Conservation (phyloP, 2,888 invertebrate species). For the Syrista parreyssii region DNA sequence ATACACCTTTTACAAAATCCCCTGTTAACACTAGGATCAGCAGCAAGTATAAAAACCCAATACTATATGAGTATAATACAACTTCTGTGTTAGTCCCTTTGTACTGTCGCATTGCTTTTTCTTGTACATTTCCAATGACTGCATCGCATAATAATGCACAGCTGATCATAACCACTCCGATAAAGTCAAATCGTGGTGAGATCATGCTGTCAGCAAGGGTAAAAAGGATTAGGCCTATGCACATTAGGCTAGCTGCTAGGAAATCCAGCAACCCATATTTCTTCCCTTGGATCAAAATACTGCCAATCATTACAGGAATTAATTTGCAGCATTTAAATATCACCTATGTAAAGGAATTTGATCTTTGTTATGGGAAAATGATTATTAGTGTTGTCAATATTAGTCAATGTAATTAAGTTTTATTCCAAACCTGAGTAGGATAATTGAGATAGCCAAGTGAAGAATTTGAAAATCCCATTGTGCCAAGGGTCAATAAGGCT, state of each 20-base stretch:
- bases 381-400: not conserved
- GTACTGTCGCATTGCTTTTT: constrained; percentile 90
- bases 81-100: constrained; percentile 91
- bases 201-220: constrained; percentile 84
- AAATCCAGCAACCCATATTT: constrained; percentile 87
- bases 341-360: constrained; percentile 65
- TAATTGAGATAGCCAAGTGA: constrained; percentile 95
- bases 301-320: constrained; percentile 94
- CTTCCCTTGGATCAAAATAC: constrained; percentile 92
- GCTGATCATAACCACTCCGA: constrained; percentile 82
- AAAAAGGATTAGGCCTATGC: constrained; percentile 89
- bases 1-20: constrained; percentile 78
- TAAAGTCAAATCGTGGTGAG: constrained; percentile 78
- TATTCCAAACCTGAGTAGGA: constrained; percentile 79
- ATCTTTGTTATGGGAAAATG: not conserved
- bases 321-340: constrained; percentile 98
- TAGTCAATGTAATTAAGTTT: not conserved
- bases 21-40: constrained; percentile 79
- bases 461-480: constrained; percentile 96
- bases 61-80: constrained; percentile 90
- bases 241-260: constrained; percentile 86
- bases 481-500: constrained; percentile 89
- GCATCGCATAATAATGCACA: constrained; percentile 94
- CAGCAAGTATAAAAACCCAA: constrained; percentile 87
- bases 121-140: constrained; percentile 96